Conservation (phyloP, 2,113 vertebrate species). For the Progne subis region DNA sequence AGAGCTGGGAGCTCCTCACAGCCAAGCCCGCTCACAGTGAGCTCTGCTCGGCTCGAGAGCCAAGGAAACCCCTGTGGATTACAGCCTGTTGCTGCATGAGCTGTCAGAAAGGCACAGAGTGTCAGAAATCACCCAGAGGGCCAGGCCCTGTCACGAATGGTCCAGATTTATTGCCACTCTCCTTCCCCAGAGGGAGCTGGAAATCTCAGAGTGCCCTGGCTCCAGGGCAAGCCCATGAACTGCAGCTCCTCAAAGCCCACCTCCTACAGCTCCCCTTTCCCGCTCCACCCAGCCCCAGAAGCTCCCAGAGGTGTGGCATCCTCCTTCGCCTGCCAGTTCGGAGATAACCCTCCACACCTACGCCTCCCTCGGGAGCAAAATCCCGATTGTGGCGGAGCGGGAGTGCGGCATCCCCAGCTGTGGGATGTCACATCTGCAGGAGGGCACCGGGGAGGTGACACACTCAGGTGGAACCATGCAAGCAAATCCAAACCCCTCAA, state of each 20-base stretch:
- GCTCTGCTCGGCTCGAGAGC: neutral
- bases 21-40: neutral
- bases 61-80: neutral
- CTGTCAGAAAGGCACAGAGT: neutral
- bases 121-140: slow-evolving; percentile 2
- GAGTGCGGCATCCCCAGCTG: accelerated
- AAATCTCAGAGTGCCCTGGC: neutral
- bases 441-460: neutral
- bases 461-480: neutral
- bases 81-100: neutral
- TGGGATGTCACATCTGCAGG: neutral
- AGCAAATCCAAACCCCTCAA: neutral
- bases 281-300: neutral
- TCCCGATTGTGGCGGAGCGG: accelerated
- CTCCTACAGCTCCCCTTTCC: neutral
- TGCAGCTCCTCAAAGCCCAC: neutral
- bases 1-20: neutral
- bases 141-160: neutral
- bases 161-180: neutral
- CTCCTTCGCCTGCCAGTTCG: neutral
- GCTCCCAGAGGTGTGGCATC: slow-evolving; percentile 30
- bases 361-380: neutral
- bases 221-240: neutral
- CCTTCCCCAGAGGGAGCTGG: neutral
- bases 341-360: slow-evolving; percentile 24